Evolutionary conservation across 2,113 vertebrate species (phyloP), one percentile per base, ranked within the genome.

Genomic region (Equus quagga): DNA sequence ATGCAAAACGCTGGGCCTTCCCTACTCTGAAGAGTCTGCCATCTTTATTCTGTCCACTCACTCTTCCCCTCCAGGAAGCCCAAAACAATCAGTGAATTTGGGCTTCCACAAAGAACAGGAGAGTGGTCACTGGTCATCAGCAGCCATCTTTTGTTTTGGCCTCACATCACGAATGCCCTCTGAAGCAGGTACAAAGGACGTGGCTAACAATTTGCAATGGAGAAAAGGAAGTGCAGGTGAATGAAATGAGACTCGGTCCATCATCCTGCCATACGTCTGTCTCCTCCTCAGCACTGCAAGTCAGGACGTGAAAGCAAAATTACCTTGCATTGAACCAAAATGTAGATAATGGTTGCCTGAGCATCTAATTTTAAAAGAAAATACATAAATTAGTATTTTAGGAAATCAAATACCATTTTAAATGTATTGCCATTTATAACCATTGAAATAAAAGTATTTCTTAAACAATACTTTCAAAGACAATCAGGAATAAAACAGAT

Each of bases 191-290:
- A 2, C 3, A 4, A 8, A 11, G 24, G 64, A 4, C 46, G 10
- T 14, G 44, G 51, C 49, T 44, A 5, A 33, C 82, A 2, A 44
- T 72, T 49, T 19, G 31, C 19, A 64, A 33, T 24, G 13, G 2
- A 26, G 28, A 26, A 82, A 58, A 56, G 14, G 41, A 89, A 28
- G 5, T 28, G 31, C 12, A 9, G 5, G 72, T 31, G 12, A 56
- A 76, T n/a, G n/a, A 17, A 49, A 8, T 0, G 6, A 24, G 36
- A 41, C 58, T 49, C 0, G 0, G 33, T 24, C 18, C 17, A 0
- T 15, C 3, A 28, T 36, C 60, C 31, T 6, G 14, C 56, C 46
- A 3, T 10, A 9, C 21, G 1, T 31, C 41, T 69, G 23, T 8
- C 18, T 9, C 33, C 8, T 54, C 1, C 26, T 69, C 3, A 14